Evolutionary conservation across 2,113 vertebrate species (phyloP), one percentile per base, ranked within the genome.

Genomic region (Lontra canadensis): DNA sequence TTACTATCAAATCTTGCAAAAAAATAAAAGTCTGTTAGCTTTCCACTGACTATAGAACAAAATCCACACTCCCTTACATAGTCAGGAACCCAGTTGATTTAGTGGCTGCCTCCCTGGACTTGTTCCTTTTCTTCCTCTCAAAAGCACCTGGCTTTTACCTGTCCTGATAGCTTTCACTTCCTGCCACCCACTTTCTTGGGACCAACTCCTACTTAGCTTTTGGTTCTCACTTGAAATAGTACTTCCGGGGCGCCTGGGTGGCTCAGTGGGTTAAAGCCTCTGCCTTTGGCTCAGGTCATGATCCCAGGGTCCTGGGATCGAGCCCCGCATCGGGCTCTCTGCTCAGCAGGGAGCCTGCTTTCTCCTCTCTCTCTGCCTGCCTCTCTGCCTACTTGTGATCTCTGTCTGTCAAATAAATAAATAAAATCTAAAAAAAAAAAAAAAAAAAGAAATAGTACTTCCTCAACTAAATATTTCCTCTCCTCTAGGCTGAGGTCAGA

Each of bases 401-500:
- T n/a, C n/a, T n/a, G n/a, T n/a, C n/a, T n/a, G n/a, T n/a, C n/a
- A n/a, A n/a, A n/a, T n/a, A n/a, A n/a, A n/a, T n/a, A n/a, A n/a
- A n/a, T n/a, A n/a, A n/a, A n/a, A n/a, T n/a, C n/a, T n/a, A n/a
- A n/a, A n/a, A n/a, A n/a, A n/a, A n/a, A n/a, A n/a, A n/a, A n/a
- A n/a, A n/a, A n/a, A n/a, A n/a, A n/a, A n/a, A n/a, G 36, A 95
- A 83, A 91, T 92, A 76, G 5, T 85, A 74, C 34, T 88, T 85
- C 52, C 49, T 90, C 44, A 65, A 20, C 20, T 86, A 94, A 61
- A 4, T 90, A 88, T 92, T 93, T 89, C 42, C 79, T 97, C 55
- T 86, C 21, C 89, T 80, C n/a, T 18, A 90, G 34, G n/a, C 71
- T 88, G 52, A 88, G 10, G 42, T 88, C 80, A 92, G 73, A 61